Conservation (phyloP, 2,888 invertebrate species). For the Salticus scenicus region DNA sequence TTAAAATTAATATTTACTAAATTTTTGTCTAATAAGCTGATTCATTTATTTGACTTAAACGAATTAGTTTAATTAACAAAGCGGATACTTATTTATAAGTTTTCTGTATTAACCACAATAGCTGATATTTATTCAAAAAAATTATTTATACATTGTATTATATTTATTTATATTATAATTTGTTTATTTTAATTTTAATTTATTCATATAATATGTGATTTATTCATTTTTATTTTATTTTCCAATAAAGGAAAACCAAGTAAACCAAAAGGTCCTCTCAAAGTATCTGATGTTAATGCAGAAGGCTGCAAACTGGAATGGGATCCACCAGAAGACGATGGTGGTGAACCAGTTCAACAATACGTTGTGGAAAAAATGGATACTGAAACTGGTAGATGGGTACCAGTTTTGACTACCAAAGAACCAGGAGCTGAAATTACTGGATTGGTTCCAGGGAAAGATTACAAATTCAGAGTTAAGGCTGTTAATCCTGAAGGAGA, state of each 20-base stretch:
- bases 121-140: too few species aligned
- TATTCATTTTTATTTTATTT: too few species aligned
- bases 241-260: slow-evolving; percentile 91
- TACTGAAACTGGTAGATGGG: slow-evolving; percentile 93
- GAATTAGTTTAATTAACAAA: too few species aligned
- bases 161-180: too few species aligned
- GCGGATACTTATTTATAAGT: too few species aligned
- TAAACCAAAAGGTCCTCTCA: slow-evolving; percentile 94
- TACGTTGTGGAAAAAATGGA: slow-evolving; percentile 98
- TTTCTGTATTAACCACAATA: too few species aligned
- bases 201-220: too few species aligned
- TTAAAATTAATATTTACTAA: too few species aligned
- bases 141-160: too few species aligned
- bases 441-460: slow-evolving; percentile 96
- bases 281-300: slow-evolving; percentile 92
- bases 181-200: too few species aligned
- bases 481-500: slow-evolving; percentile 97
- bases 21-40: too few species aligned
- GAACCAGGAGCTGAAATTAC: slow-evolving; percentile 87
- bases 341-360: slow-evolving; percentile 93
- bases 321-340: slow-evolving; percentile 97
- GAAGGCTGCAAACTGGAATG: slow-evolving; percentile 95
- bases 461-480: slow-evolving; percentile 97
- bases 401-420: slow-evolving; percentile 89
- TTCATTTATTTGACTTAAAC: too few species aligned